Base-by-base conservation (phyloP, 2,888 invertebrate genomes). In the Chrysolina americana region DNA sequence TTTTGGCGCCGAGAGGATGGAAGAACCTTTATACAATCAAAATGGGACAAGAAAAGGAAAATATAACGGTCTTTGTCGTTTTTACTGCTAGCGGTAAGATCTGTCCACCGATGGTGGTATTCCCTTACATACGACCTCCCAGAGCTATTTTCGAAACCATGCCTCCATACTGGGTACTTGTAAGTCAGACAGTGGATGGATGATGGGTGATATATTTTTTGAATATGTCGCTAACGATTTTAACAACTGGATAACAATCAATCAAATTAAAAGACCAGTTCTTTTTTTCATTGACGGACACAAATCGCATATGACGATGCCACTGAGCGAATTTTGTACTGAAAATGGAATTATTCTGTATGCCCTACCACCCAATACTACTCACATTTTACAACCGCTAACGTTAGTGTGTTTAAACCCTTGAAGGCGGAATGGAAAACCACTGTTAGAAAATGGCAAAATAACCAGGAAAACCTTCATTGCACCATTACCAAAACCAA, bases 241-340 rank as follows among this genome's bases (percentile, higher is more conserved):
- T 48, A 53, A 80, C 65, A 36, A 71, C 13, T 80, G 76, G 79
- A 19, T 81, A 41, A 44, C 28, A 15, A 69, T 72, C 4, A 50
- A 77, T 23, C 59, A 71, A 19, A 74, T 80, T 15, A 44, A 53
- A 50, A 78, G 68, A 63, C 80, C 79, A 9, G 77, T 81, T 17
- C 70, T 81, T 23, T 44, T 80, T n/a, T 80, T 81, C n/a, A 41
- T 81, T 41, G 80, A 82, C 78, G 83, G 83, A 5, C 83, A 81
- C 63, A 79, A 77, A 65, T 80, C 80, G 13, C 83, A 82, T 48
- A 63, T 78, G 23, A 77, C 77, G 5, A 13, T 66, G 62, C 72
- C 77, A 59, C 21, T 81, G 3, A 70, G 73, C 59, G 68, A 81
- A 21, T 82, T 79, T 59, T 82, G 80, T 71, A 23, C 48, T 10